Evolutionary conservation across 2,888 invertebrate species (phyloP), one percentile per base, ranked within the genome.

Genomic region (Aproaerema taeniolella): DNA sequence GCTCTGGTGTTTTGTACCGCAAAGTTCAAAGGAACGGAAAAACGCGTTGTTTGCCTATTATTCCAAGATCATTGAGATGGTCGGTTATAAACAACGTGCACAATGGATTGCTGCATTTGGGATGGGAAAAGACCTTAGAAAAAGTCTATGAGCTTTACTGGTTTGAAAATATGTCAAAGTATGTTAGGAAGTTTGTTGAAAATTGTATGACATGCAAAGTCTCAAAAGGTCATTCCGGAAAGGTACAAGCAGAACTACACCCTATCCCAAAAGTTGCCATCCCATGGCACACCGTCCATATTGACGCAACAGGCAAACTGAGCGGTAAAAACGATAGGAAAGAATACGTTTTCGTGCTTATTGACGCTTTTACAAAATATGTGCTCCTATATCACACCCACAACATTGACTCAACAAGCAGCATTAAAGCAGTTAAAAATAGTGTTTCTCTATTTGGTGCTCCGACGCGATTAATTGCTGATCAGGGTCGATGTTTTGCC

Each of bases 61-160:
- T 53, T 1, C 52, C 52, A 6, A 31, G 42, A 1, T 16, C 48
- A 1, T 38, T 52, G 0, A 29, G 42, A 7, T 57, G 52, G 54
- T 42, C 51, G 0, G 35, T 52, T 5, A 31, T 54, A 0, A 43
- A 46, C 24, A 39, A 45, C 12, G 29, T 46, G 2, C 52, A 55
- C 13, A 45, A 47, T 1, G 9, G 31, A 1, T n/a, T 48, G 0
- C 25, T 52, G 33, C 52, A 55, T 26, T 26, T 51, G n/a, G 50
- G 54, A 0, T 42, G 39, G 31, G 51, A 55, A 1, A 54, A 55
- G 16, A 55, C 54, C 0, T 11, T 39, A 2, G 47, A 50, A 24
- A 53, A 53, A 2, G 10, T 35, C 6, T 35, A 35, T 10, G 28
- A 35, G 2, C 13, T n/a, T 2, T 35, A 35, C 10, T 50, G 42